These are phyloP conservation scores for Drosophila murphyi DNA, from an alignment of 1,140 invertebrate genomes.

Conservation along the genomic window DNA sequence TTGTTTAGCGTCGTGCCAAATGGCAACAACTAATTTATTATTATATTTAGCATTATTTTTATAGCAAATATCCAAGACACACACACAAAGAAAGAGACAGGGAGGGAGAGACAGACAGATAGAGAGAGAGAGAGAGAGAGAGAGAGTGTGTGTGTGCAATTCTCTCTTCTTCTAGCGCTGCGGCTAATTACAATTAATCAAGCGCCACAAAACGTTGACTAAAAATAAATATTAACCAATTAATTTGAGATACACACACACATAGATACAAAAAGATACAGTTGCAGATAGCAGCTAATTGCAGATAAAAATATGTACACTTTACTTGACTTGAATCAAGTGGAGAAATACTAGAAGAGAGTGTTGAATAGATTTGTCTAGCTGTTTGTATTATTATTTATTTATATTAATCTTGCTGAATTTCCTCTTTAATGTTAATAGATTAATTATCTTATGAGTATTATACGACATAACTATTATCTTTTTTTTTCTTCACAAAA, in stretches of 20 bases:
- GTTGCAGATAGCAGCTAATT: too few relatives aligned
- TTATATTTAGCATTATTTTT: conserved; percentile 53
- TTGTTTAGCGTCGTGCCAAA: conserved; percentile 73
- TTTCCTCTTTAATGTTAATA: too few relatives aligned
- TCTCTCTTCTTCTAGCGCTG: not conserved
- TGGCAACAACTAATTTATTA: conserved; percentile 68
- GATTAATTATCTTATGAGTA: too few relatives aligned
- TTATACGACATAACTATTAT: too few relatives aligned
- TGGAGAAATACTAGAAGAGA: too few relatives aligned
- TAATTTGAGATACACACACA: conserved; percentile 59
- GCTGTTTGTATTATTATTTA: too few relatives aligned
- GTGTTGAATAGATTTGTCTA: too few relatives aligned
- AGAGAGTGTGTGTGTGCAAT: not conserved
- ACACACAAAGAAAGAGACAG: not conserved
- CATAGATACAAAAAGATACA: not conserved
- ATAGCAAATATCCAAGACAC: conserved; percentile 26
- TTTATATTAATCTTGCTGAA: too few relatives aligned
- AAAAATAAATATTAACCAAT: conserved; percentile 81
- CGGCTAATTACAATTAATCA: conserved; percentile 63
- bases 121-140: conserved; percentile 10
- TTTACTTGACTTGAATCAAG: not conserved
- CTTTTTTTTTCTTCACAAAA: too few relatives aligned
- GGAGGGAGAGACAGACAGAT: conserved; percentile 10
- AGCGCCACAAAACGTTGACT: conserved; percentile 59
- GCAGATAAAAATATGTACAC: not conserved